Conservation (phyloP, 2,797 vertebrate genomes). For the Sebastiscus albofasciatus region DNA sequence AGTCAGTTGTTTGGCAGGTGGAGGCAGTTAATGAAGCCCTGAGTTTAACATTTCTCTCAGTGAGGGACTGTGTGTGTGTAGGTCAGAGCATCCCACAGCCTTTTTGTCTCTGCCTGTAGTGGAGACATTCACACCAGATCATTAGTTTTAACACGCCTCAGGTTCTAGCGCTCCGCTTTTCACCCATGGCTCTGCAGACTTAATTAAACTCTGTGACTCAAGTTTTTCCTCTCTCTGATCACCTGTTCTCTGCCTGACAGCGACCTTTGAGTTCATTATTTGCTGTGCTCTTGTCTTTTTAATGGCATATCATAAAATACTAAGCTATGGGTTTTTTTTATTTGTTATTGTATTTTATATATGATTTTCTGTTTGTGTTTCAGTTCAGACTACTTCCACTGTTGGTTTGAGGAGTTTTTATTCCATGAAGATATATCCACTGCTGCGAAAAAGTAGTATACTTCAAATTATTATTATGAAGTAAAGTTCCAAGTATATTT, state of each 20-base stretch:
- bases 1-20: conserved; percentile 60
- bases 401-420: not conserved
- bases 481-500: too few relatives aligned
- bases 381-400: not conserved
- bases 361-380: too few relatives aligned
- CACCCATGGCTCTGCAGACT: conserved; percentile 27
- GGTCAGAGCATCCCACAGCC: conserved; percentile 47
- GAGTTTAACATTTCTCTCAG: conserved; percentile 48
- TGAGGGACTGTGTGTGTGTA: conserved; percentile 21
- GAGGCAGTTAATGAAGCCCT: conserved; percentile 61
- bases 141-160: conserved; percentile 62
- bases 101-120: conserved; percentile 35
- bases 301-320: not conserved
- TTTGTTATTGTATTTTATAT: not conserved
- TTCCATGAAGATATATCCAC: not conserved
- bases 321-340: not conserved
- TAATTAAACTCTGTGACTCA: conserved; percentile 58
- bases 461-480: too few relatives aligned
- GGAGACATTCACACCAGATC: conserved; percentile 58
- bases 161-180: conserved; percentile 28
- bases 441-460: too few relatives aligned
- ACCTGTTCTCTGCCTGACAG: conserved; percentile 8
- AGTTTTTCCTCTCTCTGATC: conserved; percentile 4
- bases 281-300: not conserved
- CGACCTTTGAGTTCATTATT: conserved; percentile 24